A percentile compares a stretch with the other conserved stretches of the same genome.
These are phyloP conservation scores for Cerastis leucographa DNA, from an alignment of 2,888 invertebrate genomes.

Conservation along the genomic window DNA sequence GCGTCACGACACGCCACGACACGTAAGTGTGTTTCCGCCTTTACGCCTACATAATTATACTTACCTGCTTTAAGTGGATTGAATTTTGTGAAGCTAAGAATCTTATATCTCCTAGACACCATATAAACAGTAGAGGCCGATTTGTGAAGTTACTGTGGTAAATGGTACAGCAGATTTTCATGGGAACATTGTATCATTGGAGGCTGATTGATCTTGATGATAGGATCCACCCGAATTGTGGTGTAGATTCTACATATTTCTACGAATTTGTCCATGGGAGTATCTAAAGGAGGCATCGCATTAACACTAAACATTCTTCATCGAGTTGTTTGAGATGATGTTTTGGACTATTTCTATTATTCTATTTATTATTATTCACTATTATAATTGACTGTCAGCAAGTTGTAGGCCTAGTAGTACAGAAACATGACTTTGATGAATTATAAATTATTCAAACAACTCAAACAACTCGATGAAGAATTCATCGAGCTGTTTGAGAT, in stretches of 20 bases:
- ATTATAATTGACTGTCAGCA: too few relatives aligned
- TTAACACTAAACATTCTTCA: neutral
- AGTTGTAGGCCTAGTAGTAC: neutral
- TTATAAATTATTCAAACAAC: conserved; percentile 78
- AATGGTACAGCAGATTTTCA: too few relatives aligned
- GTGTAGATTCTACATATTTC: neutral
- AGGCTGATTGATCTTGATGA: neutral
- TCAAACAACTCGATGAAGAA: too few relatives aligned
- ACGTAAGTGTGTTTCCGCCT: too few relatives aligned
- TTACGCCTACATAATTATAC: too few relatives aligned
- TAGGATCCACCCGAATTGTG: too few relatives aligned
- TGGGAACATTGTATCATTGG: neutral
- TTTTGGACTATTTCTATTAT: neutral
- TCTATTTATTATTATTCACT: neutral
- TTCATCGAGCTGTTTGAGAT: neutral
- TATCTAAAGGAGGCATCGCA: neutral
- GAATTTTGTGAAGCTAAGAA: too few relatives aligned
- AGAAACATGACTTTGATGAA: neutral
- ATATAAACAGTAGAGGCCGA: too few relatives aligned
- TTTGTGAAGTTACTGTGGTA: neutral
- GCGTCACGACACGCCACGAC: too few relatives aligned
- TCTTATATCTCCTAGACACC: too few relatives aligned
- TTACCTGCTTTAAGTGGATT: too few relatives aligned
- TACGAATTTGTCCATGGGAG: neutral
- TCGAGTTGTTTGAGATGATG: neutral